Evolutionary conservation across 2,888 invertebrate genomes (phyloP).

Genomic region (Brenthis daphne): DNA sequence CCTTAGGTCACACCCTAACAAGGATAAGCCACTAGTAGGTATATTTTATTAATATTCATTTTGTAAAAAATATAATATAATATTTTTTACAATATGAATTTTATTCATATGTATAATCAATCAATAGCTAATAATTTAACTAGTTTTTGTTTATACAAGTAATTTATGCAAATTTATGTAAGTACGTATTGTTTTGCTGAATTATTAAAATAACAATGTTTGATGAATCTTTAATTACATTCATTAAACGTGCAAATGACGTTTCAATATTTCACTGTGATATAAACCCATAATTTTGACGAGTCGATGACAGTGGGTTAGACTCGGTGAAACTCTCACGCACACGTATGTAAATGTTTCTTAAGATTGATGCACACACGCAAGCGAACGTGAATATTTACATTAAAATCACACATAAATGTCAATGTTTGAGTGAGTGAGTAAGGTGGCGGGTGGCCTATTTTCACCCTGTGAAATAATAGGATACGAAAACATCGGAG

Average conservation of each 20-base stretch:
- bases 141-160: no score
- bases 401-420: constrained; percentile 52
- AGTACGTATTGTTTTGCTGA: constrained; percentile 26
- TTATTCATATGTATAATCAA: no score
- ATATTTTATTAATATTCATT: no score
- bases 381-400: constrained; percentile 46
- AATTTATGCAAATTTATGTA: not conserved
- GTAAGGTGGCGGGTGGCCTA: constrained; percentile 77
- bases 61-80: no score
- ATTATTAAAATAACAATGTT: not conserved
- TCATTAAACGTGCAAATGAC: constrained; percentile 25
- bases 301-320: constrained; percentile 81
- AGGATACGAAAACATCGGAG: constrained; percentile 82
- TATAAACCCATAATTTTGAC: constrained; percentile 74
- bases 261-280: constrained; percentile 47
- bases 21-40: no score
- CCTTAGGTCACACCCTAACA: no score
- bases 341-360: constrained; percentile 44
- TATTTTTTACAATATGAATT: no score
- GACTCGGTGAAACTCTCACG: constrained; percentile 76
- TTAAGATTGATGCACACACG: constrained; percentile 54
- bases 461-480: constrained; percentile 82
- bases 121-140: no score
- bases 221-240: constrained; percentile 36
- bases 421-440: constrained; percentile 61